Evolutionary conservation across 2,113 vertebrate genomes (phyloP).

Genomic region (Ariopsis seemanni): DNA sequence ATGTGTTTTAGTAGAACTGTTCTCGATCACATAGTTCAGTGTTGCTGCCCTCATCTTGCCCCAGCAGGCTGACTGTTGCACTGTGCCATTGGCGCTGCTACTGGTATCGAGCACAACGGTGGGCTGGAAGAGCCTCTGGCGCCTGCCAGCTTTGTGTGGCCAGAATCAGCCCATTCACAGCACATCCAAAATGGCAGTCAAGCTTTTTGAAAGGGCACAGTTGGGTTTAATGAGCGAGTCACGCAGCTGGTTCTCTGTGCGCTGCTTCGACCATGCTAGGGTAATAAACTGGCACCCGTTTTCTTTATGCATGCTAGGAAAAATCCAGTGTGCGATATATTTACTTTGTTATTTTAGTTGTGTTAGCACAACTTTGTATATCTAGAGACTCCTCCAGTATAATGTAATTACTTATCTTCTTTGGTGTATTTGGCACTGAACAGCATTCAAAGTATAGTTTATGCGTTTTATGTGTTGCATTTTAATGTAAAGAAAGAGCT

Average conservation of each 20-base stretch:
- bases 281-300: neutral
- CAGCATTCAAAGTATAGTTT: neutral
- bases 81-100: conserved; percentile 48
- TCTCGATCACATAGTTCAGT: conserved; percentile 30
- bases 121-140: conserved; percentile 40
- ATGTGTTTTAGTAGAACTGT: conserved; percentile 27
- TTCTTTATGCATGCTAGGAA: neutral
- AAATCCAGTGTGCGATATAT: neutral
- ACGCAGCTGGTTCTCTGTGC: conserved; percentile 35
- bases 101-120: conserved; percentile 43
- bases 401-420: neutral
- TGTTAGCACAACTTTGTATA: neutral
- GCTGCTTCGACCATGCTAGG: neutral
- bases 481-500: neutral
- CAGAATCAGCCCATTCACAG: conserved; percentile 51
- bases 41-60: conserved; percentile 26
- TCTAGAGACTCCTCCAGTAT: neutral
- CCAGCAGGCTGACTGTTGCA: conserved; percentile 42
- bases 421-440: neutral
- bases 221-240: conserved; percentile 44
- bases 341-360: neutral
- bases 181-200: conserved; percentile 46
- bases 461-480: neutral
- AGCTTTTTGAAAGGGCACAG: conserved; percentile 28
- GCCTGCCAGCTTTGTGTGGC: conserved; percentile 56